Conservation (phyloP, 2,888 invertebrate species). For the Agapostemon virescens region DNA sequence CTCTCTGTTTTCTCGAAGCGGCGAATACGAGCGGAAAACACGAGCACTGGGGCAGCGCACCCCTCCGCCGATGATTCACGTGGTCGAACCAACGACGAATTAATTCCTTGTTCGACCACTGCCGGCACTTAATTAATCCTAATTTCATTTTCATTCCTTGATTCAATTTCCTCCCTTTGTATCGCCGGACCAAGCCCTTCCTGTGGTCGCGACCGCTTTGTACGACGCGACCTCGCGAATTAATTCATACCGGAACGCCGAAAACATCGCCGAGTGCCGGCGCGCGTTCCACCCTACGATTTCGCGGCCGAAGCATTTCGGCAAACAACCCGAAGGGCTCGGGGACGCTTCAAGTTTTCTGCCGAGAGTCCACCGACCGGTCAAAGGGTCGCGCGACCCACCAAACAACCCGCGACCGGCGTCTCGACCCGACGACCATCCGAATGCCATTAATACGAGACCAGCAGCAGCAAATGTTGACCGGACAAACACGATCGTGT, state of each 20-base stretch:
- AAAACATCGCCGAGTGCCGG: neutral
- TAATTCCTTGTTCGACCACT: constrained; percentile 61
- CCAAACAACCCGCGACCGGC: neutral
- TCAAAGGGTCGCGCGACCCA: constrained; percentile 41
- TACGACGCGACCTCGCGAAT: constrained; percentile 11
- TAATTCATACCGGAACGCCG: constrained; percentile 17
- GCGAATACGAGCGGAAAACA: constrained; percentile 35
- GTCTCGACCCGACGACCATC: constrained; percentile 54
- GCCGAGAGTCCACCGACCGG: neutral
- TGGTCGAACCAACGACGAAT: constrained; percentile 48
- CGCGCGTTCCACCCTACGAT: neutral
- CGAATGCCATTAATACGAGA: constrained; percentile 68
- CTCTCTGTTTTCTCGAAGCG: constrained; percentile 41
- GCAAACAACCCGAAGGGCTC: constrained; percentile 19
- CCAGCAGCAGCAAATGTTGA: constrained; percentile 65
- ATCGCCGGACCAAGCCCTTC: constrained; percentile 1
- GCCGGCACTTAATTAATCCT: constrained; percentile 58
- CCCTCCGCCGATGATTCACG: constrained; percentile 59
- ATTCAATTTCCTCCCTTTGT: constrained; percentile 55
- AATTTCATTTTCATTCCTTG: constrained; percentile 61
- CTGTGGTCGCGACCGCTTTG: constrained; percentile 28
- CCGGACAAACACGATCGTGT: constrained; percentile 63
- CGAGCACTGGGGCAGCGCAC: constrained; percentile 9
- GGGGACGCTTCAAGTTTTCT: constrained; percentile 35
- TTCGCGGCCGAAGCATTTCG: constrained; percentile 31